Evolutionary conservation across 1,140 invertebrate genomes (phyloP).

Genomic region (Drosophila elegans): DNA sequence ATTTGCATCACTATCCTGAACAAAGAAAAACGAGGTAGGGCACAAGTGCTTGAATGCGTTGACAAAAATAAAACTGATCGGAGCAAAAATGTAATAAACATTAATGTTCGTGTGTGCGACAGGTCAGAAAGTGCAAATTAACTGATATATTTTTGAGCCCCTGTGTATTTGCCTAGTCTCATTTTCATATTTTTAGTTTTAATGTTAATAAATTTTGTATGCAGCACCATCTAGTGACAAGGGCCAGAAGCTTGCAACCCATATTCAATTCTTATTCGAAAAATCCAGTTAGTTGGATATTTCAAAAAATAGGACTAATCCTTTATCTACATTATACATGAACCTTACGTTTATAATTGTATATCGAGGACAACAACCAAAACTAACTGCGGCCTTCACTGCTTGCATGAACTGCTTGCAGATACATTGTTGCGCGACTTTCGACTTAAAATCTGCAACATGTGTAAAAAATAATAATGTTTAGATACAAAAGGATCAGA

Average conservation of each 20-base stretch:
- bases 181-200: too few relatives aligned
- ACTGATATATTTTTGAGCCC: too few relatives aligned
- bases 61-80: too few relatives aligned
- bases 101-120: too few relatives aligned
- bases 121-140: too few relatives aligned
- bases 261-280: neutral
- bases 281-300: neutral
- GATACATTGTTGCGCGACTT: constrained; percentile 2
- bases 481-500: too few relatives aligned
- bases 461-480: neutral
- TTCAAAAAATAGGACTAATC: neutral
- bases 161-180: too few relatives aligned
- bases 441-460: too few relatives aligned
- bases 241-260: neutral
- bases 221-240: neutral
- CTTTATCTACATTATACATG: neutral
- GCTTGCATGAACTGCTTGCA: constrained; percentile 34
- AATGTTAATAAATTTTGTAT: neutral
- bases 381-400: constrained; percentile 16
- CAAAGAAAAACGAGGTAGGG: too few relatives aligned
- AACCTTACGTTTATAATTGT: neutral
- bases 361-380: constrained; percentile 50
- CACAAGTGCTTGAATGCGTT: too few relatives aligned
- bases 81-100: too few relatives aligned
- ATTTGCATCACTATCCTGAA: too few relatives aligned